Evolutionary conservation across 2,113 vertebrate genomes (phyloP).

Genomic region (Odontophorus gujanensis): DNA sequence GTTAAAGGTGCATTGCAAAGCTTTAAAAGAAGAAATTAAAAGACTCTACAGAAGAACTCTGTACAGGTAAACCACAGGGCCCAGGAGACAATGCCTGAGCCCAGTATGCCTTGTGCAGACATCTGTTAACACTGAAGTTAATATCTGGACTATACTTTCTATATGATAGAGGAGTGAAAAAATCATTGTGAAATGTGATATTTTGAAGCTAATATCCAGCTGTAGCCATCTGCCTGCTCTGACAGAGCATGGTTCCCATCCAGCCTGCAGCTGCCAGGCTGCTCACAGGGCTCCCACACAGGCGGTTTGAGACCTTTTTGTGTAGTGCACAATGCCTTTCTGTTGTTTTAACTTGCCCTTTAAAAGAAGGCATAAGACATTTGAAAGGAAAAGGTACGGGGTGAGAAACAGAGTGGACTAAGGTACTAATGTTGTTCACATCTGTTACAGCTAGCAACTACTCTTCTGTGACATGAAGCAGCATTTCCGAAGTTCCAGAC

Average conservation of each 20-base stretch:
- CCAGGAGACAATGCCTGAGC: background rate
- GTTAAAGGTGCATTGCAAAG: constrained; percentile 39
- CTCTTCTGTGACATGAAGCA: background rate
- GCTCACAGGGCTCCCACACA: accelerated
- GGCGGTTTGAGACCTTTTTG: background rate
- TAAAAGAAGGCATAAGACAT: background rate
- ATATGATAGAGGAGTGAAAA: background rate
- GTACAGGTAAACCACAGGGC: background rate
- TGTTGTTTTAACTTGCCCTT: background rate
- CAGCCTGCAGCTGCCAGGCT: background rate
- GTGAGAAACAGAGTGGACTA: background rate
- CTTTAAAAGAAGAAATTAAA: background rate
- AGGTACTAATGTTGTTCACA: accelerated
- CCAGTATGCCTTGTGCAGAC: background rate
- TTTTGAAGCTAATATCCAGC: background rate
- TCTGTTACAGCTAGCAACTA: background rate
- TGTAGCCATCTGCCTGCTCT: background rate
- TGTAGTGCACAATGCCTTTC: background rate
- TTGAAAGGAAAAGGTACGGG: background rate
- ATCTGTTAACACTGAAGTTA: background rate
- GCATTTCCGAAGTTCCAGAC: background rate
- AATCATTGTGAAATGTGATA: background rate
- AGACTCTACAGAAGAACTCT: background rate
- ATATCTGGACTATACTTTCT: background rate
- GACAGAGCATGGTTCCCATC: background rate